phyloP scores from a whole-genome alignment of 2,797 vertebrate species.

The Tragopan temminckii region DNA sequence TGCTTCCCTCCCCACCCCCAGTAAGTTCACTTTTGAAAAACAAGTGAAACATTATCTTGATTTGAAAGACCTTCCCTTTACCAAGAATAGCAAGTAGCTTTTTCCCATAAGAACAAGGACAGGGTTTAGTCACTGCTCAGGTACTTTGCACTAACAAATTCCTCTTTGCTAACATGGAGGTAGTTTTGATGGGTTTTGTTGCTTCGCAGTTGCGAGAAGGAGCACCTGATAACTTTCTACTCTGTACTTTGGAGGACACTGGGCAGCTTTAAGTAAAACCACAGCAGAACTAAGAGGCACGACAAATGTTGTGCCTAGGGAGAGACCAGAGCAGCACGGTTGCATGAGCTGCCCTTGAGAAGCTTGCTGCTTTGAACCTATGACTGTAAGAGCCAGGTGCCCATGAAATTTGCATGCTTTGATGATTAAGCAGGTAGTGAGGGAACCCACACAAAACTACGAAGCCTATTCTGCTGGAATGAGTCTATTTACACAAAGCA shows the following conservation, averaged over 20 bases:
- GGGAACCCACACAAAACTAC: background rate
- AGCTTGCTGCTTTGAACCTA: background rate
- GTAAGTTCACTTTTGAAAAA: constrained; percentile 50
- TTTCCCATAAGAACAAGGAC: constrained; percentile 25
- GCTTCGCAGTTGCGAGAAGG: background rate
- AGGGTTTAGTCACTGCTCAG: constrained; percentile 38
- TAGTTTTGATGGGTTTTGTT: background rate
- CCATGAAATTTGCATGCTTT: constrained; percentile 27
- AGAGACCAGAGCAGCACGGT: background rate
- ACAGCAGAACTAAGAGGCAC: background rate
- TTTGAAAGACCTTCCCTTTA: constrained; percentile 46
- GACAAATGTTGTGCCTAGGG: background rate
- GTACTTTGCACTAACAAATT: constrained; percentile 4
- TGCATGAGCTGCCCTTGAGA: background rate
- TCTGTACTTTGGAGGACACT: background rate
- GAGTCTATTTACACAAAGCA: constrained; percentile 49
- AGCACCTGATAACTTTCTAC: background rate
- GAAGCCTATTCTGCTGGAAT: constrained; percentile 36
- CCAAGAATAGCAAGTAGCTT: constrained; percentile 5
- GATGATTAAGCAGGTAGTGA: constrained; percentile 57
- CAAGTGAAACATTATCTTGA: constrained; percentile 51
- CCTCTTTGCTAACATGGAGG: background rate
- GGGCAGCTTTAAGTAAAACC: background rate
- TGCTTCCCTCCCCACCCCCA: constrained; percentile 65
- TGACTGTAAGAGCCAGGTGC: constrained; percentile 26